Base-by-base conservation (phyloP, 2,113 vertebrate species). In the Sciurus niger region DNA sequence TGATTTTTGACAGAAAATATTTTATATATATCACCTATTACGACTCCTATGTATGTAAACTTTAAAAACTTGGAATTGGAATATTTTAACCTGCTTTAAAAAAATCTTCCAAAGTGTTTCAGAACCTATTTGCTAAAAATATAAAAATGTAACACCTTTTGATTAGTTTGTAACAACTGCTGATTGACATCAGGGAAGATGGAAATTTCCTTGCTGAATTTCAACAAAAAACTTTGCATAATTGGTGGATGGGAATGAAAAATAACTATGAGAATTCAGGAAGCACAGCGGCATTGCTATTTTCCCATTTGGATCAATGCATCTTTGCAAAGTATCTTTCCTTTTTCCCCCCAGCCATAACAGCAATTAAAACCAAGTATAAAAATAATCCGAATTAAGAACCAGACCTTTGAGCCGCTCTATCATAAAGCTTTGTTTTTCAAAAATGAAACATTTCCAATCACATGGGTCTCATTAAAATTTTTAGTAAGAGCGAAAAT, bases 181-280 rank as follows among this genome's bases (percentile, higher is more conserved):
- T 98, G 97, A 98, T 97, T 95, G 97, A 97, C 97, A 96, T 90
- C 43, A 72, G 92, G 87, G 58, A 90, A 77, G 93, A 94, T 97
- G 96, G 92, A 97, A 94, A 97, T 97, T 91, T 95, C 79, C 97
- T 96, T 94, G 86, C 86, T 97, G 97, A 95, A 97, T 96, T 96
- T 96, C 95, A 98, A 96, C 96, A 96, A 95, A 95, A 98, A 96
- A 60, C 93, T 97, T 97, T 97, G 84, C 97, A 96, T 97, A 96
- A 95, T 95, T 97, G 95, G 97, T 92, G 58, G 89, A 95, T 87
- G 65, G 88, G 67, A 95, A 89, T 86, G 89, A 96, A 86, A 94
- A 96, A 89, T 74, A 77, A 67, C 10, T 20, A 14, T 77, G 89
- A 97, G 84, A 51, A 48, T 96, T 96, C 84, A 95, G 97, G 46